Base-by-base conservation (phyloP, 37 sponge, comb jelly and placozoan genomes). In the Ephydatia muelleri region DNA sequence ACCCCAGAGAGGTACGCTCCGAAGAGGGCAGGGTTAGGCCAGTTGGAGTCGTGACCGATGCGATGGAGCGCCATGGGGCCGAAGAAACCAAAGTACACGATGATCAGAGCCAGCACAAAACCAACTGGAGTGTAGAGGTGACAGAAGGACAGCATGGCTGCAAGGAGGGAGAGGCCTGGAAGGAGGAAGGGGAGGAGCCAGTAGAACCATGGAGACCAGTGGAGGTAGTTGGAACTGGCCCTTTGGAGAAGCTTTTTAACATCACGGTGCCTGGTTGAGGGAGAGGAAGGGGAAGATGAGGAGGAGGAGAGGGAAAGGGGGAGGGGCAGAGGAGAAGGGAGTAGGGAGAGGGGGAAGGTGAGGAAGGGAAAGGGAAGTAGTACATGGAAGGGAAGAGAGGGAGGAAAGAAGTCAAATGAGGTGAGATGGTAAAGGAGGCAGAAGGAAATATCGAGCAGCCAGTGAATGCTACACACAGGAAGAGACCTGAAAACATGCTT, bases 11-110 rank as follows among this genome's bases (percentile, higher is more conserved):
- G 0, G 27, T 83, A 34, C 0, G 93, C 93, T 14, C 93, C 93
- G 12, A 88, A 35, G 31, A 78, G 65, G 57, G 83, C 82, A 5
- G 93, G 93, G 76, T 81, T 92, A 35, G 83, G 89, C 86, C 90
- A 85, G 49, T 77, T 69, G 30, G 81, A 81, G 31, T 64, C 81
- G 38, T 84, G 85, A 11, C 81, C 37, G 22, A 89, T 38, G 2
- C 90, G 73, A 36, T 89, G 90, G 9, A 26, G 34, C n/a, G 39
- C 25, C 26, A 84, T 5, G 11, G 85, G 80, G 4, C 68, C 40
- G 74, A 84, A 80, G 85, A 89, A 89, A 21, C 90, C 90, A 31
- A 76, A 33, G 57, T 37, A 73, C 38, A 35, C 74, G 3, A 84
- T 13, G 57, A 11, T 21, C 6, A 57, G 57, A 28, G 79, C 80